Evolutionary conservation across 2,113 vertebrate genomes (phyloP).

Genomic region (Gambusia holbrooki): DNA sequence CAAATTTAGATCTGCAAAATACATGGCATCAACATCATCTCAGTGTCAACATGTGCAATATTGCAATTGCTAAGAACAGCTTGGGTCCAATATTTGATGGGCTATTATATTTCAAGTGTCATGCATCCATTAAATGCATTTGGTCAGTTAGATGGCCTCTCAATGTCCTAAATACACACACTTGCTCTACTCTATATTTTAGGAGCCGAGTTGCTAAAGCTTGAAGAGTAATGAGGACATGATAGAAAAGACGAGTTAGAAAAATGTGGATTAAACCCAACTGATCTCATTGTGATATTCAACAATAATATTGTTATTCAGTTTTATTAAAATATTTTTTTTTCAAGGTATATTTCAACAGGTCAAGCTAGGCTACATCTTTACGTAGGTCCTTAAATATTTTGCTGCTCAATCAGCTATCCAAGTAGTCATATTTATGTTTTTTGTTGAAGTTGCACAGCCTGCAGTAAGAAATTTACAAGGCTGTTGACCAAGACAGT

Average conservation of each 20-base stretch:
- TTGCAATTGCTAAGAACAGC: not conserved
- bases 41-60: not conserved
- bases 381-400: no score
- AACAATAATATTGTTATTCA: not conserved
- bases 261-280: not conserved
- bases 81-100: not conserved
- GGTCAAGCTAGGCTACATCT: no score
- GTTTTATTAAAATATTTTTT: not conserved
- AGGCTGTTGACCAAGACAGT: no score
- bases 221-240: not conserved
- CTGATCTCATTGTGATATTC: not conserved
- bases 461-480: no score
- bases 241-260: not conserved
- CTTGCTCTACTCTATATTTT: not conserved
- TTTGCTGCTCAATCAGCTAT: no score
- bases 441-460: no score
- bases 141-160: not conserved
- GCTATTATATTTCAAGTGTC: not conserved
- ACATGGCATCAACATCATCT: not conserved
- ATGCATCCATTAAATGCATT: not conserved
- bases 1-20: not conserved
- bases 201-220: not conserved
- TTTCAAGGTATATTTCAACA: not conserved
- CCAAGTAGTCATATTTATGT: no score
- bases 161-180: not conserved